A percentile compares a stretch with the other conserved stretches of the same genome.
Conservation (phyloP, 1,140 invertebrate species). For the Cyclargus thomasi region DNA sequence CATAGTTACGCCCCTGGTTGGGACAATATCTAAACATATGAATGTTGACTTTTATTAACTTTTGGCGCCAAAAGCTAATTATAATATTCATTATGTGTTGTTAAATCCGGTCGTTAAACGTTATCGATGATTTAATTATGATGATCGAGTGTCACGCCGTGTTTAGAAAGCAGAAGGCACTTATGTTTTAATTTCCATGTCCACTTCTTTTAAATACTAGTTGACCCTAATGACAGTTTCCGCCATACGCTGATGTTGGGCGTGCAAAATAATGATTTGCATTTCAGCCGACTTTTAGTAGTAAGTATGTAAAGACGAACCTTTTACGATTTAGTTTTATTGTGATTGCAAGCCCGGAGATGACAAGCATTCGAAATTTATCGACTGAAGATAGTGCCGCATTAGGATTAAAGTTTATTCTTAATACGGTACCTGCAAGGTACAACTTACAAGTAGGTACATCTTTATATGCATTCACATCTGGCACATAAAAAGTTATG, state of each 20-base stretch:
- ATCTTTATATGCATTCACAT: constrained; percentile 1
- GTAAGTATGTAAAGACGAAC: too few species aligned
- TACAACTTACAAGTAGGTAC: background rate
- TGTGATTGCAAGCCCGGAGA: background rate
- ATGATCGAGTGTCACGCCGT: background rate
- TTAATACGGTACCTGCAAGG: background rate
- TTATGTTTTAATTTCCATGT: background rate
- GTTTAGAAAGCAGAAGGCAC: background rate
- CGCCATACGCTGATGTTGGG: background rate
- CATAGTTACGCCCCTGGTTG: too few species aligned
- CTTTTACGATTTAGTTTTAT: too few species aligned
- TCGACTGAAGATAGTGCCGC: background rate
- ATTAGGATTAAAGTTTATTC: background rate
- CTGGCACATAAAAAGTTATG: constrained; percentile 1
- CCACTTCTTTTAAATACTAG: background rate
- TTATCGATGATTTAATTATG: background rate
- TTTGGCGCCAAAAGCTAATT: too few species aligned
- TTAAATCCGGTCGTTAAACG: too few species aligned
- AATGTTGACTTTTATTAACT: too few species aligned
- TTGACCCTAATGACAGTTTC: background rate
- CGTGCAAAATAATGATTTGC: background rate
- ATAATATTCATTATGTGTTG: too few species aligned
- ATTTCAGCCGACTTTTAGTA: too few species aligned
- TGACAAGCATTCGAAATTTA: background rate
- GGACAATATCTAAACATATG: too few species aligned